These are phyloP conservation scores for Oryzaephilus surinamensis DNA, from an alignment of 1,140 invertebrate species.

Conservation along the genomic window DNA sequence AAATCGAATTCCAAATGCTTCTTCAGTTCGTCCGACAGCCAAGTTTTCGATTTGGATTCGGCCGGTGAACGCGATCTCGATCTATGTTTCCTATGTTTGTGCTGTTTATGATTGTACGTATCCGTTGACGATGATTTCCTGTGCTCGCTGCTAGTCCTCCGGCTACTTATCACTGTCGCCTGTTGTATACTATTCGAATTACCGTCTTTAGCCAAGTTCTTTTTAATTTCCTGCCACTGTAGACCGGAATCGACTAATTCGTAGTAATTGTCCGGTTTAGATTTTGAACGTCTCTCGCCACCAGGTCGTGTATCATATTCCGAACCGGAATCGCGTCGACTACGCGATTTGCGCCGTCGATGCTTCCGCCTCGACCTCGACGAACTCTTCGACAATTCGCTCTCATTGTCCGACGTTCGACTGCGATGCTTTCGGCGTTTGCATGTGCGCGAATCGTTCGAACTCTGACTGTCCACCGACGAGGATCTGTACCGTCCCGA, in stretches of 20 bases:
- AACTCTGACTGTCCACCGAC: conserved; percentile 79
- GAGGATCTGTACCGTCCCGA: conserved; percentile 45
- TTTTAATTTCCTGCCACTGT: conserved; percentile 78
- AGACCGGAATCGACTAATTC: conserved; percentile 76
- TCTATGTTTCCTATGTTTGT: conserved; percentile 56
- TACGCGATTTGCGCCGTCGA: conserved; percentile 55
- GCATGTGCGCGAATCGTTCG: conserved; percentile 60
- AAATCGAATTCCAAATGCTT: conserved; percentile 82
- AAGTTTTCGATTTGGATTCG: conserved; percentile 50
- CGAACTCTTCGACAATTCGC: conserved; percentile 73
- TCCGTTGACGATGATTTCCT: conserved; percentile 39
- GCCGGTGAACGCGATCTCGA: conserved; percentile 60
- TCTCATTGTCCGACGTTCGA: conserved; percentile 77
- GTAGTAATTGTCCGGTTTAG: conserved; percentile 36
- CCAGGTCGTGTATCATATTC: conserved; percentile 31
- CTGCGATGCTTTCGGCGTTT: conserved; percentile 53
- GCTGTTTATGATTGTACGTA: conserved; percentile 39
- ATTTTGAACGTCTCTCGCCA: not conserved
- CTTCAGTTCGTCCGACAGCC: conserved; percentile 59
- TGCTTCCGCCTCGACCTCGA: conserved; percentile 58
- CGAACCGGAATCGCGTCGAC: conserved; percentile 43
- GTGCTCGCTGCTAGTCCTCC: not conserved
- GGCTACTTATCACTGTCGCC: conserved; percentile 49
- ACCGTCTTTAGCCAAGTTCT: conserved; percentile 50
- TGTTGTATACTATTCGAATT: conserved; percentile 49